Evolutionary conservation across 2,888 invertebrate genomes (phyloP), one percentile per base, ranked within the genome.

Genomic region (Laspeyria flexula): DNA sequence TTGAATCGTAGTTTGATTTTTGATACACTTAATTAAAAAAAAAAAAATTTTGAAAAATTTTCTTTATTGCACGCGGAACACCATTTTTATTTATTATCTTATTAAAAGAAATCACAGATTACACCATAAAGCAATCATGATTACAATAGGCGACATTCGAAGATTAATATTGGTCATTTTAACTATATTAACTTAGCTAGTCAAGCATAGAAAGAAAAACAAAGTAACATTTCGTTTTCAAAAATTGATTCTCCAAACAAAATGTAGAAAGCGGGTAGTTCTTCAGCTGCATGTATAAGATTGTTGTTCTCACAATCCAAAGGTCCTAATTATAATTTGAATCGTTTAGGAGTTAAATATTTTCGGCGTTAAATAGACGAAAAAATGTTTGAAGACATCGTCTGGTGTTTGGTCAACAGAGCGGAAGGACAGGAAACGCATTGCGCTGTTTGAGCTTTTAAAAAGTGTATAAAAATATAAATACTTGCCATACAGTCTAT

Each of bases 281-380:
- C 47, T 29, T 16, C 4, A 4, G 21, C 42, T 21, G 65, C 50
- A 71, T 48, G 37, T 34, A 11, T 29, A 58, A 62, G 53, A 53
- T 72, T 62, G 75, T 66, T 40, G 52, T 70, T 73, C 69, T 68
- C 66, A 71, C 76, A 73, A 79, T 83, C 82, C 81, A 86, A 88
- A 87, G 73, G 71, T 74, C 82, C 90, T 89, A 91, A 91, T 91
- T 91, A 90, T 90, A 90, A 90, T 90, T 86, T 88, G 85, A 90
- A 90, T 84, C 88, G 90, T 87, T 90, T 90, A 88, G 73, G 76
- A 86, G 85, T 83, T 83, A 88, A 90, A 90, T 90, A 90, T 90
- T 90, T 88, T 90, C 86, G 86, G 84, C 79, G 83, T 86, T 79
- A 82, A 86, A 87, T 83, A 86, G 84, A 83, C 73, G 76, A 85